Conservation (phyloP, 2,888 invertebrate species). For the Allophyes oxyacanthae region DNA sequence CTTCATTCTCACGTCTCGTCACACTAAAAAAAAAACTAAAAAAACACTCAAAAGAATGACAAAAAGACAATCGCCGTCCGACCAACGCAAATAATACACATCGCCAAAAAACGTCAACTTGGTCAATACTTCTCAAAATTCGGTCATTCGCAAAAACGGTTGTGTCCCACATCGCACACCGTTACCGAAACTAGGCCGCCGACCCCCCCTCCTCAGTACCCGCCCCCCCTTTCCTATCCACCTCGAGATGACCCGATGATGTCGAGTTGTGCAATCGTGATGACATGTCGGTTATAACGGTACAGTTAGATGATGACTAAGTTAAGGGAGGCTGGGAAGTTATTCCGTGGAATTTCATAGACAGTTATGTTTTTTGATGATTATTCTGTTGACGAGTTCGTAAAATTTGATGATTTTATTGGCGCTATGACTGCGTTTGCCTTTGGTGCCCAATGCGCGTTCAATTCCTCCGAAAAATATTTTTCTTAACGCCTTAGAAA, state of each 20-base stretch:
- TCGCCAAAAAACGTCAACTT: constrained; percentile 25
- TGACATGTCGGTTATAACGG: constrained; percentile 60
- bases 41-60: constrained; percentile 12
- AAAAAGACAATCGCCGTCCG: constrained; percentile 12
- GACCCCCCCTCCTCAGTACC: constrained; percentile 2
- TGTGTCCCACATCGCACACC: constrained; percentile 55
- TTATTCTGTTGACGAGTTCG: too few relatives aligned
- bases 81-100: constrained; percentile 39
- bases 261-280: constrained; percentile 67
- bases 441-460: not conserved
- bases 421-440: not conserved
- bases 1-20: not conserved
- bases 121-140: constrained; percentile 41
- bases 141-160: constrained; percentile 54
- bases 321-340: constrained; percentile 20
- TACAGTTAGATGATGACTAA: constrained; percentile 52
- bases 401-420: not conserved
- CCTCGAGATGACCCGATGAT: constrained; percentile 56
- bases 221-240: constrained; percentile 16
- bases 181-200: constrained; percentile 53
- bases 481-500: constrained; percentile 29
- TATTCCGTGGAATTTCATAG: constrained; percentile 10
- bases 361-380: not conserved
- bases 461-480: constrained; percentile 33
- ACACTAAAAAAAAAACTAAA: constrained; percentile 10